Evolutionary conservation across 2,113 vertebrate species (phyloP).

Genomic region (Camelus bactrianus): DNA sequence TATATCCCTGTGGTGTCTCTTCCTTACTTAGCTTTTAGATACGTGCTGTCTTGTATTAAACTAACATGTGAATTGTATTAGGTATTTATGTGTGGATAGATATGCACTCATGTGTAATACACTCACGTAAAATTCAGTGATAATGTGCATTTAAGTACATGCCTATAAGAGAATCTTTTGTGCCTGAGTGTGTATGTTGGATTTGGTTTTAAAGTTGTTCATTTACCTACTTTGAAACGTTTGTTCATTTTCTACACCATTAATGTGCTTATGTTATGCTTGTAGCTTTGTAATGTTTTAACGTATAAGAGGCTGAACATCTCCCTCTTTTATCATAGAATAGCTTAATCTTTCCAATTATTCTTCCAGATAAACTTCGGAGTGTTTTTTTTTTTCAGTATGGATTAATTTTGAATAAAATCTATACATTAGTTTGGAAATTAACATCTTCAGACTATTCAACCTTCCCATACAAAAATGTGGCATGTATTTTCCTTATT

Average conservation of each 20-base stretch:
- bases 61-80: background rate
- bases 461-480: background rate
- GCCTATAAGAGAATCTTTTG: background rate
- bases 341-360: background rate
- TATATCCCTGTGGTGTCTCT: background rate
- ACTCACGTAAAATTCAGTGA: background rate
- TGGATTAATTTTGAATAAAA: background rate
- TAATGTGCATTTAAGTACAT: background rate
- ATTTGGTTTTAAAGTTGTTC: background rate
- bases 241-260: background rate
- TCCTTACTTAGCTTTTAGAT: background rate
- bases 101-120: too few relatives aligned
- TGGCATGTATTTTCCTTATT: background rate
- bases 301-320: background rate
- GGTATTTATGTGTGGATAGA: background rate
- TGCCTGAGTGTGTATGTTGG: background rate
- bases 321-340: background rate
- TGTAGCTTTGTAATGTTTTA: background rate
- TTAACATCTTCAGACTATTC: background rate
- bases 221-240: background rate
- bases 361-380: background rate
- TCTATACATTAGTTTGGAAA: background rate
- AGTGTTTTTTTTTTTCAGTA: background rate
- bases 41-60: background rate
- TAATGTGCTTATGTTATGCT: background rate